These are phyloP conservation scores for Heliocidaris erythrogramma DNA, from an alignment of 35 echinoderm and acorn worm genomes.

Conservation along the genomic window DNA sequence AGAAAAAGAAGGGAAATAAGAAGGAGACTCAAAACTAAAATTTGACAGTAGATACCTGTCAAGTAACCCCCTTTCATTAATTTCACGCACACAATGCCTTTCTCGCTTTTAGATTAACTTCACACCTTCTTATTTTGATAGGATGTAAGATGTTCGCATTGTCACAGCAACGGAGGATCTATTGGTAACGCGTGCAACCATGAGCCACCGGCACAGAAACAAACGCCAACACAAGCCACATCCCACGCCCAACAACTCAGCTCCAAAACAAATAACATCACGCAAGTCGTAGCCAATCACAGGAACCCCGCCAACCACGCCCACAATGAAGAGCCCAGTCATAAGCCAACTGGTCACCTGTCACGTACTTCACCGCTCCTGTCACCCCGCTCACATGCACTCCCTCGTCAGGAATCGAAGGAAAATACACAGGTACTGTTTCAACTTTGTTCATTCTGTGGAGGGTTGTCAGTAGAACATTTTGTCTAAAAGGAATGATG, in stretches of 20 bases:
- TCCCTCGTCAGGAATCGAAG: slow-evolving; percentile 18
- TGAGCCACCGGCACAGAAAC: background rate
- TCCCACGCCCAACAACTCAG: background rate
- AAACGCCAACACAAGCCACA: slow-evolving; percentile 1
- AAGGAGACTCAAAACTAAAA: too few species aligned
- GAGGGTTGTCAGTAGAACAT: too few species aligned
- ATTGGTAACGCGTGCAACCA: background rate
- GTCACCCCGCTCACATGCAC: background rate
- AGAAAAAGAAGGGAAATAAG: too few species aligned
- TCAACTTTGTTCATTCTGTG: background rate
- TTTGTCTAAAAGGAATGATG: too few species aligned
- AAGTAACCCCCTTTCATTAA: too few species aligned
- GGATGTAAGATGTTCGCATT: slow-evolving; percentile 20
- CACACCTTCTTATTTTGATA: background rate
- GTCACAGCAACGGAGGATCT: background rate
- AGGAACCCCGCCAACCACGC: background rate
- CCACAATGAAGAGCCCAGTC: slow-evolving; percentile 30
- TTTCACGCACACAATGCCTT: too few species aligned
- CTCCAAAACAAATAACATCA: slow-evolving; percentile 6
- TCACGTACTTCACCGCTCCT: background rate
- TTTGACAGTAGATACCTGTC: too few species aligned
- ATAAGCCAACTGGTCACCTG: background rate
- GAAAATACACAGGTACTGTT: background rate
- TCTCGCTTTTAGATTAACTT: too few species aligned
- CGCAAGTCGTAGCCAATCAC: slow-evolving; percentile 17